phyloP scores from a whole-genome alignment of 2,888 invertebrate genomes.

The Mesorhabditis sp. region DNA sequence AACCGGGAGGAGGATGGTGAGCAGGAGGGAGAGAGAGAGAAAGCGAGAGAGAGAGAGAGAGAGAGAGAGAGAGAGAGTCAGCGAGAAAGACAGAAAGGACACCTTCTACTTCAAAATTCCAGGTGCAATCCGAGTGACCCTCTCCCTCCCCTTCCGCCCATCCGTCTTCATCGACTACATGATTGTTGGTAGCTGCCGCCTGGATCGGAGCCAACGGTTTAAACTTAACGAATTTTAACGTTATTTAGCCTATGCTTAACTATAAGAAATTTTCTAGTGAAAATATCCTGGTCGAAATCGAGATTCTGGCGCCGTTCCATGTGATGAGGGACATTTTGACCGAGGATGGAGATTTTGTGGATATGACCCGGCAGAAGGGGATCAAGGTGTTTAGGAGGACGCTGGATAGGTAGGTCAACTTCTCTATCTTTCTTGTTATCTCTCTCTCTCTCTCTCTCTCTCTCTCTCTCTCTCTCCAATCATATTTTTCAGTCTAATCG shows the following conservation, averaged over 20 bases:
- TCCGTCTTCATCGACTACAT: slow-evolving; percentile 72
- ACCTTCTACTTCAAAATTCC: neutral
- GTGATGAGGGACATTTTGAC: slow-evolving; percentile 71
- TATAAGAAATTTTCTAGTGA: slow-evolving; percentile 15
- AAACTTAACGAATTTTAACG: neutral
- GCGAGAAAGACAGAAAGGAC: no score
- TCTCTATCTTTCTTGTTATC: neutral
- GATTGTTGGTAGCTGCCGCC: slow-evolving; percentile 59
- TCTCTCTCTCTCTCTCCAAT: neutral
- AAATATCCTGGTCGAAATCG: slow-evolving; percentile 32
- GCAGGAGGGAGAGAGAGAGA: neutral
- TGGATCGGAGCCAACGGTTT: slow-evolving; percentile 23
- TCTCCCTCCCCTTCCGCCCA: slow-evolving; percentile 73
- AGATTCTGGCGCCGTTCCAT: slow-evolving; percentile 64
- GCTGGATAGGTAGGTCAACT: slow-evolving; percentile 10
- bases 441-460: neutral
- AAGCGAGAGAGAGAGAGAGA: no score
- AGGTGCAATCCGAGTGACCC: slow-evolving; percentile 65
- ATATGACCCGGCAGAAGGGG: slow-evolving; percentile 26
- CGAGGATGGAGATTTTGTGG: slow-evolving; percentile 19
- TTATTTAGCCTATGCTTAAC: neutral
- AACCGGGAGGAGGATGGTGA: slow-evolving; percentile 37
- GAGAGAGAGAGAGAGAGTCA: no score
- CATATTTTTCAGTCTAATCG: slow-evolving; percentile 29
- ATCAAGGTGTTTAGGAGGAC: slow-evolving; percentile 17